Evolutionary conservation across 2,113 vertebrate species (phyloP).

Genomic region (Ranitomeya variabilis): DNA sequence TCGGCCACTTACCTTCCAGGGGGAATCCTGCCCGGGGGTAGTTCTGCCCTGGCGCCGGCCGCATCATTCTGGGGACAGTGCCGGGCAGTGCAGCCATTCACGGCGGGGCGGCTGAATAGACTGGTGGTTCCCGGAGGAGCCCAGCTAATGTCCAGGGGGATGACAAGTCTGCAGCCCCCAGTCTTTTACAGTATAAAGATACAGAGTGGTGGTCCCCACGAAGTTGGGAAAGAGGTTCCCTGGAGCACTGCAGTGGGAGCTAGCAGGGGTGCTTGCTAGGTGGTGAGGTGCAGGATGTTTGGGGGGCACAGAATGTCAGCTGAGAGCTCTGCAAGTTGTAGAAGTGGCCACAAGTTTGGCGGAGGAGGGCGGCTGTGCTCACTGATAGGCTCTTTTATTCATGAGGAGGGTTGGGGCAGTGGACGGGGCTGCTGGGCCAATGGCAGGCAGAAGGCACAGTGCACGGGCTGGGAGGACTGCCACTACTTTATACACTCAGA

Average conservation of each 20-base stretch:
- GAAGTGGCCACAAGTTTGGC: conserved; percentile 76
- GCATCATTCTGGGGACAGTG: conserved; percentile 94
- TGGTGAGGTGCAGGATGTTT: background rate
- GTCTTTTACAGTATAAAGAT: background rate
- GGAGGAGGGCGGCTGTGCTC: conserved; percentile 73
- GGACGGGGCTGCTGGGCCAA: conserved; percentile 74
- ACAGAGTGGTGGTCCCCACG: background rate
- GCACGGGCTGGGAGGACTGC: conserved; percentile 42
- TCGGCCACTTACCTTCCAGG: conserved; percentile 91
- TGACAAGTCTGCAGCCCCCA: background rate
- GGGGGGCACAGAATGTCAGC: conserved; percentile 66
- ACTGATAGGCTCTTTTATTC: conserved; percentile 92
- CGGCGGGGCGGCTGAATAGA: background rate
- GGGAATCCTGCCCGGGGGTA: conserved; percentile 95
- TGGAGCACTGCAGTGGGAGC: background rate
- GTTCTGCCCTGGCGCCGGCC: conserved; percentile 93
- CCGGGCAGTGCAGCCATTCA: conserved; percentile 81
- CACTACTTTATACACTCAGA: conserved; percentile 49
- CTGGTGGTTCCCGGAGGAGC: background rate
- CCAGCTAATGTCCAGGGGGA: background rate
- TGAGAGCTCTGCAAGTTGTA: conserved; percentile 80
- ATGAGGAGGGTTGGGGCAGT: conserved; percentile 77
- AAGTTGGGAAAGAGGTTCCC: background rate
- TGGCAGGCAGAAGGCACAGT: conserved; percentile 65
- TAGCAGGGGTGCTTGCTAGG: background rate